Evolutionary conservation across 1,140 invertebrate genomes (phyloP), one percentile per base, ranked within the genome.

Genomic region (Pseudobourletiella spinata): DNA sequence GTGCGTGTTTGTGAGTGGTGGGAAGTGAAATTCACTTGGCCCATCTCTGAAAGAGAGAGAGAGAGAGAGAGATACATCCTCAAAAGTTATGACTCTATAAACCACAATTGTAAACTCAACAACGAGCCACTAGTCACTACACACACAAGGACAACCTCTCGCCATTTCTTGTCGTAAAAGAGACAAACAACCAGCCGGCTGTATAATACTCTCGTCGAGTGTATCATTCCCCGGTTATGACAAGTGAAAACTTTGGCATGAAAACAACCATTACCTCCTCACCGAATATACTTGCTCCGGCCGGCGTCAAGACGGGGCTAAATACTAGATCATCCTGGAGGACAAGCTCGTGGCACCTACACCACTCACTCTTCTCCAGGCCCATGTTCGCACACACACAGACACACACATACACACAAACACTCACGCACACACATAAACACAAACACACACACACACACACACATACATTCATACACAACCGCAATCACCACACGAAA

Each of bases 71-170:
- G n/a, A n/a, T n/a, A n/a, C n/a, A 46, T 39, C 59, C 46, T 60
- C 30, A 26, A 51, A 44, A 61, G 54, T 59, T 64, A 64, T 63
- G 30, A 55, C 61, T 58, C 61, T 52, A 63, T 63, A 63, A 63
- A 63, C 61, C 56, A 63, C 61, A 63, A 62, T 63, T 63, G 61
- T 63, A 57, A 58, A 63, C 55, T 63, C 48, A 54, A 55, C 57
- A 59, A 55, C 56, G 32, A 26, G 28, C 24, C 3, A 6, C 56
- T 56, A 39, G 26, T 20, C 55, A 63, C 61, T 43, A 63, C 54
- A 61, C 30, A 63, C 54, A 59, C 26, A 57, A 15, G 4, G 16
- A 57, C 30, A 35, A 26, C 18, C 25, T 4, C 35, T 57, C 29
- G 32, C 26, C 55, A 35, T 28, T 52, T 50, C 25, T 42, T 56